Conservation (phyloP, 92 coral and sea anemone species). For the Epizoanthus illoricatus region DNA sequence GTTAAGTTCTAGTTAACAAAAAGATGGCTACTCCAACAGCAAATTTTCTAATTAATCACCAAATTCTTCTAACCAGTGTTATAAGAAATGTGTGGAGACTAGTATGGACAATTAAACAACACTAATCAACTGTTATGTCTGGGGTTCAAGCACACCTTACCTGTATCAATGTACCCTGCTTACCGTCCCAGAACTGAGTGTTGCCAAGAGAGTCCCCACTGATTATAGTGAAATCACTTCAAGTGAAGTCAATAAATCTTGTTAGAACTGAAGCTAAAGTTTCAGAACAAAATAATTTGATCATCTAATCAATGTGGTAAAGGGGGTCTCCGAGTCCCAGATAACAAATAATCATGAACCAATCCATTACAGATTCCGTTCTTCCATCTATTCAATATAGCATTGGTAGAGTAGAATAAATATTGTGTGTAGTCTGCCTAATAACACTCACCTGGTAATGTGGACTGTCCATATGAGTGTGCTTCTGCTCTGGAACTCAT, state of each 20-base stretch:
- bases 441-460: conserved; percentile 68
- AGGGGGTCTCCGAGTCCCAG: too few species aligned
- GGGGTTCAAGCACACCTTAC: conserved; percentile 33
- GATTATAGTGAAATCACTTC: conserved; percentile 81
- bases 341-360: too few species aligned
- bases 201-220: conserved; percentile 99
- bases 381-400: background rate
- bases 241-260: background rate
- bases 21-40: too few species aligned
- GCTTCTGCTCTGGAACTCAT: conserved; percentile 66
- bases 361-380: too few species aligned
- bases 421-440: too few species aligned
- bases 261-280: background rate
- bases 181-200: conserved; percentile 98
- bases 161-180: conserved; percentile 86
- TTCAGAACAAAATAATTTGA: background rate
- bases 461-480: conserved; percentile 86
- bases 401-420: too few species aligned
- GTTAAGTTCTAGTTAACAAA: too few species aligned
- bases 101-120: background rate
- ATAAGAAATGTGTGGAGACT: too few species aligned
- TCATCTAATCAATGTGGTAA: background rate
- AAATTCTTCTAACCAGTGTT: background rate
- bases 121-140: background rate
- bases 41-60: too few species aligned